Conservation (phyloP, 2,888 invertebrate genomes). For the Euproctis similis region DNA sequence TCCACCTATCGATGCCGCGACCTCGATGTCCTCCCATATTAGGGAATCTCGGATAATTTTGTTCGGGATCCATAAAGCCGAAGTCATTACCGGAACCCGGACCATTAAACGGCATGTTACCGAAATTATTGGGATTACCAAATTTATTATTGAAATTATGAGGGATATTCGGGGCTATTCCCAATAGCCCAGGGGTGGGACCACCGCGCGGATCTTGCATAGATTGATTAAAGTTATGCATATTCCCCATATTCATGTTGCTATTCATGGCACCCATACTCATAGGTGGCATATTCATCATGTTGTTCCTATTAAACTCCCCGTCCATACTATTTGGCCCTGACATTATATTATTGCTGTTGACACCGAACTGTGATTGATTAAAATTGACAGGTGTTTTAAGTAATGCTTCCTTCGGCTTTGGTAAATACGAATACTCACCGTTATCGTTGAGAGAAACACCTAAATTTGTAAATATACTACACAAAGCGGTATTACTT, state of each 20-base stretch:
- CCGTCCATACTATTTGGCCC: conserved; percentile 45
- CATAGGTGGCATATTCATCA: conserved; percentile 61
- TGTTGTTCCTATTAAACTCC: conserved; percentile 53
- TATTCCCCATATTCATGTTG: conserved; percentile 56
- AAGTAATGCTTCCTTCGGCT: conserved; percentile 64
- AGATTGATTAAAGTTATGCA: conserved; percentile 58
- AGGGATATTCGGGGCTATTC: conserved; percentile 73
- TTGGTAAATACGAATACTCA: conserved; percentile 66
- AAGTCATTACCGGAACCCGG: conserved; percentile 57
- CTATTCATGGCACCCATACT: conserved; percentile 60
- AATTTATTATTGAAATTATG: conserved; percentile 65
- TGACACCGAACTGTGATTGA: conserved; percentile 50
- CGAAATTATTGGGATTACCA: conserved; percentile 57
- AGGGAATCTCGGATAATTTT: conserved; percentile 58
- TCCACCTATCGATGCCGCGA: conserved; percentile 65
- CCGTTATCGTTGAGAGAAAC: conserved; percentile 76
- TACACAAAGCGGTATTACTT: conserved; percentile 69
- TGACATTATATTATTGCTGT: conserved; percentile 44
- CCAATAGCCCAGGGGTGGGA: conserved; percentile 73
- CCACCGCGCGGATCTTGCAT: conserved; percentile 67
- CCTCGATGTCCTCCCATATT: conserved; percentile 62
- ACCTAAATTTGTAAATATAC: conserved; percentile 78
- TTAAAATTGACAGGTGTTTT: conserved; percentile 61
- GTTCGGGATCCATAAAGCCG: conserved; percentile 61
- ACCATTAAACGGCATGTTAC: conserved; percentile 63